Evolutionary conservation across 2,113 vertebrate species (phyloP), one percentile per base, ranked within the genome.

Genomic region (Phyllostomus hastatus): DNA sequence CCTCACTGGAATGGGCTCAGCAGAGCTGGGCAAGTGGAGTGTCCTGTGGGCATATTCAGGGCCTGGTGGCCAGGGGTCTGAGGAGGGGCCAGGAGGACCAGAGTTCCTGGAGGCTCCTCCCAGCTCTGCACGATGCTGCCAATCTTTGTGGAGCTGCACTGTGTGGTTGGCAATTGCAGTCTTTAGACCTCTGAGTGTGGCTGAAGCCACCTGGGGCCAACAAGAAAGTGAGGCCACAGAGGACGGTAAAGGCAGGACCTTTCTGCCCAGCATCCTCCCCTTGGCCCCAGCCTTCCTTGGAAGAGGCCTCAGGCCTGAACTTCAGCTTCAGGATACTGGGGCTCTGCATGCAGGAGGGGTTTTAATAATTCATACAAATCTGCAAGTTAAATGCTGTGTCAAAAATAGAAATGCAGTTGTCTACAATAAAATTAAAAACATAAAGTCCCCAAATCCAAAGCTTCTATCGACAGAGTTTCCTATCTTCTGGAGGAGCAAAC

Each of bases 371-470:
- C 96, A 97, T 93, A 91, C 78, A 95, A 98, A 98, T 98, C 94
- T 98, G 97, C 97, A 98, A 98, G 97, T 98, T 98, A 98, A 98
- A 98, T 97, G 96, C 97, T 91, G 76, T 96, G 98, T 97, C 98
- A 97, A 96, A 98, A 97, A 95, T 97, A 97, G 96, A 97, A 96
- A 95, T 95, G 67, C 96, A 83, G 10, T 64, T 78, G 97, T 97
- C 97, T 97, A 94, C 97, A 96, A 95, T 97, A 96, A 97, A 98
- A 97, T 33, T 90, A 96, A 92, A 97, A 94, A 93, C 82, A 93
- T 81, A 91, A 97, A 98, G 96, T 97, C 97, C 97, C 92, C 95
- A 94, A 94, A 92, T 82, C 94, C 91, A 95, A 83, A 93, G 97
- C 59, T 15, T 96, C 97, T 92, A 91, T 81, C 7, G 11, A 98